Conservation (phyloP, 2,888 invertebrate species). For the Dasypogon diadema region DNA sequence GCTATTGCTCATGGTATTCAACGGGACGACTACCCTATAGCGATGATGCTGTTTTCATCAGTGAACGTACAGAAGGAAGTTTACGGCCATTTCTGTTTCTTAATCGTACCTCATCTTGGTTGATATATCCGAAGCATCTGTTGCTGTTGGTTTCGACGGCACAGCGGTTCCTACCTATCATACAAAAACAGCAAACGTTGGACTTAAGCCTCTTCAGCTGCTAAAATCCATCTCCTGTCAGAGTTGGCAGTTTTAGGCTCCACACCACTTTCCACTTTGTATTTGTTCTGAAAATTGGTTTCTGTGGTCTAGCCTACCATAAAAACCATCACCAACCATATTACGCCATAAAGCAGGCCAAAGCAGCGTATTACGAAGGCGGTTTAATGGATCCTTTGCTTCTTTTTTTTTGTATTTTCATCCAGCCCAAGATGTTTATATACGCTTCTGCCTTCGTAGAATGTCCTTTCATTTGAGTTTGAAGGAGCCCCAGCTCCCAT, state of each 20-base stretch:
- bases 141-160: too few species aligned
- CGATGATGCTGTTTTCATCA: too few species aligned
- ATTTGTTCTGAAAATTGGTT: background rate
- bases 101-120: too few species aligned
- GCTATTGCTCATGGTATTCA: too few species aligned
- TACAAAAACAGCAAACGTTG: background rate
- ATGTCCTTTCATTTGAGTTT: background rate
- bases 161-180: too few species aligned
- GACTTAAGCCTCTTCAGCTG: conserved; percentile 12
- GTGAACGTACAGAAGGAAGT: too few species aligned
- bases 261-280: background rate
- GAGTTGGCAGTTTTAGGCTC: conserved; percentile 19
- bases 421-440: background rate
- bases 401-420: background rate
- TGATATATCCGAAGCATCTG: too few species aligned
- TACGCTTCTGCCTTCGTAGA: background rate
- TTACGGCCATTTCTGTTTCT: too few species aligned
- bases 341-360: background rate
- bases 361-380: conserved; percentile 25
- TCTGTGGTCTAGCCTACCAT: background rate
- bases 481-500: background rate
- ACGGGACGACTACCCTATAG: too few species aligned
- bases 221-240: conserved; percentile 24
- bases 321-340: background rate
- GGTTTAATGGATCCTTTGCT: conserved; percentile 29